phyloP scores from a whole-genome alignment of 2,888 invertebrate species.

The Chelonus formosanus region DNA sequence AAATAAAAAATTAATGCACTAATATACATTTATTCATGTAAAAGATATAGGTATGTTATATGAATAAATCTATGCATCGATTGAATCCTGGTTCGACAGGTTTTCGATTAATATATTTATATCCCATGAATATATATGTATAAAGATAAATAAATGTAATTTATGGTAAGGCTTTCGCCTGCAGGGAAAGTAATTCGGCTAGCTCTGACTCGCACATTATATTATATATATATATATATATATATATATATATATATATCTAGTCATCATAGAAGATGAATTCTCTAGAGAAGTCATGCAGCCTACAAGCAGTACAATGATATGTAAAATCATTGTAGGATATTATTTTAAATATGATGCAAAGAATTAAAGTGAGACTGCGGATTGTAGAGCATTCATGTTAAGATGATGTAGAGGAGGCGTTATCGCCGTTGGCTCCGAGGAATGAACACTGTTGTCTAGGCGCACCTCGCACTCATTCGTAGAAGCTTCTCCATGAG shows the following conservation, averaged over 20 bases:
- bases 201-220: conserved; percentile 11
- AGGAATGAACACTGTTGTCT: conserved; percentile 33
- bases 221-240: not conserved
- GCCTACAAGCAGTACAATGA: conserved; percentile 11
- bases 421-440: conserved; percentile 24
- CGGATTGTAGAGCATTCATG: conserved; percentile 14
- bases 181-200: conserved; percentile 35
- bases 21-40: conserved; percentile 13
- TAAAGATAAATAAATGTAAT: conserved; percentile 25
- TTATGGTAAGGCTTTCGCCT: conserved; percentile 35
- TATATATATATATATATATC: not conserved
- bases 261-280: conserved; percentile 18
- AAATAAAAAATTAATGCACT: conserved; percentile 20
- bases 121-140: conserved; percentile 29
- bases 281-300: conserved; percentile 5
- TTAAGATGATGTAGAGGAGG: conserved; percentile 26
- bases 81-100: conserved; percentile 37
- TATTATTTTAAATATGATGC: conserved; percentile 13
- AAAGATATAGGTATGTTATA: not conserved
- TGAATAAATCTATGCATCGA: conserved; percentile 13
- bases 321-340: conserved; percentile 11
- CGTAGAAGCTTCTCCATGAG: conserved; percentile 37
- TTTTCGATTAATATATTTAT: conserved; percentile 39
- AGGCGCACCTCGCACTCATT: conserved; percentile 32
- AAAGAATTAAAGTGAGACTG: conserved; percentile 24